These are phyloP conservation scores for Dromococcyx pavoninus DNA, from an alignment of 2,797 vertebrate genomes.

Conservation along the genomic window DNA sequence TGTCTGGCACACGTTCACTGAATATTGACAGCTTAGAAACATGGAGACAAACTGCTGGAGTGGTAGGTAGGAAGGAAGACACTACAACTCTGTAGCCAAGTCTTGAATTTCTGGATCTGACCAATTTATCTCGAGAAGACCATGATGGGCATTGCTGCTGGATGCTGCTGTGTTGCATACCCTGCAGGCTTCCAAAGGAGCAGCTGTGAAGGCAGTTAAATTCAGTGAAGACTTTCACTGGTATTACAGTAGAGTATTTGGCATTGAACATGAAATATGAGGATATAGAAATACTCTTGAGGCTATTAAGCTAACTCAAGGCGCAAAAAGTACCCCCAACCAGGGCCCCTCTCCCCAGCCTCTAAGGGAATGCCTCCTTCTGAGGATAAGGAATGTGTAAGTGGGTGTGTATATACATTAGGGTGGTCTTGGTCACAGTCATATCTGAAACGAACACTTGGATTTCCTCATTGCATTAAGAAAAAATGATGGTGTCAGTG, in stretches of 20 bases:
- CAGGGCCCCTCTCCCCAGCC: not conserved
- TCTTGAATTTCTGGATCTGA: not conserved
- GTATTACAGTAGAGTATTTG: constrained; percentile 19
- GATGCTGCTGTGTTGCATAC: not conserved
- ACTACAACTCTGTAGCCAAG: not conserved
- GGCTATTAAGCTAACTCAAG: not conserved
- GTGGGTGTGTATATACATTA: not conserved
- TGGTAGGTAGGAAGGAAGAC: not conserved
- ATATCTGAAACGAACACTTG: not conserved
- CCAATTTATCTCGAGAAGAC: not conserved
- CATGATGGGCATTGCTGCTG: not conserved
- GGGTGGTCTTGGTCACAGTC: not conserved
- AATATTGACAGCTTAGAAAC: not conserved
- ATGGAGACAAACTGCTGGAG: not conserved
- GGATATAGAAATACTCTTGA: not conserved
- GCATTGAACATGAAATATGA: not conserved
- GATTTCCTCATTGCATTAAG: not conserved
- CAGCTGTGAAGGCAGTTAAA: constrained; percentile 20
- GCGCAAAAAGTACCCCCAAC: not conserved
- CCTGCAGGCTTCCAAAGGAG: not conserved
- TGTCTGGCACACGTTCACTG: not conserved
- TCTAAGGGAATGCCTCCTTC: not conserved
- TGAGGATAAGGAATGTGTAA: not conserved
- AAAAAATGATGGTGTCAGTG: not conserved
- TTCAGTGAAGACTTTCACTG: not conserved